Base-by-base conservation (phyloP, 2,797 vertebrate genomes). In the Sebastes vulpes region DNA sequence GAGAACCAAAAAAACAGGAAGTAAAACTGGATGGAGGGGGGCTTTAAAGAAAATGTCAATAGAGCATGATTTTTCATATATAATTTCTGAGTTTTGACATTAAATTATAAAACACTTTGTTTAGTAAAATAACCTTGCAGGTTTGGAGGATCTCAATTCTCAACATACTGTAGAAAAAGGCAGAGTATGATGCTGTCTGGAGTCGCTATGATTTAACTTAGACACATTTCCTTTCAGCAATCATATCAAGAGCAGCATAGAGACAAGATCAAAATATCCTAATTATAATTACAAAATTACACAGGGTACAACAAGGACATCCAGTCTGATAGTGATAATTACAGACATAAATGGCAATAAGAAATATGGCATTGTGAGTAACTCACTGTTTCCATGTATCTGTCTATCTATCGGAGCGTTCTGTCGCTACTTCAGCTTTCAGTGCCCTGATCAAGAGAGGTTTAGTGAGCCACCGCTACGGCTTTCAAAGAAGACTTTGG, bases 251-350 rank as follows among this genome's bases (percentile, higher is more conserved):
- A 87, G 88, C 82, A 92, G 88, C 79, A 91, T 72, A 64, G 83
- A 93, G 93, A 95, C 91, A 81, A 79, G 76, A 95, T 95, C 83
- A 92, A 93, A 90, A 95, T 93, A 92, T 90, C 90, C 76, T 90
- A 91, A 95, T 93, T 93, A 88, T 92, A 95, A 95, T 95, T 92
- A 94, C 83, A 84, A 94, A 95, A 95, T 92, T 84, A 92, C 90
- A 92, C 89, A 89, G 86, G 88, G 91, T 92, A 90, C 83, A 91
- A 93, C 82, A 87, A 86, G 88, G 84, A 80, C 83, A 83, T 86
- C 84, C 82, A 78, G 80, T 87, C 89, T 90, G 90, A 93, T 90
- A 79, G 82, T 84, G 92, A 90, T 93, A 92, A 95, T 94, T 93
- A 94, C 83, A 93, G 82, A 89, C 90, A 89, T 82, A 88, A 77